Conservation (phyloP, 2,797 vertebrate genomes). For the Delichon dasypus region DNA sequence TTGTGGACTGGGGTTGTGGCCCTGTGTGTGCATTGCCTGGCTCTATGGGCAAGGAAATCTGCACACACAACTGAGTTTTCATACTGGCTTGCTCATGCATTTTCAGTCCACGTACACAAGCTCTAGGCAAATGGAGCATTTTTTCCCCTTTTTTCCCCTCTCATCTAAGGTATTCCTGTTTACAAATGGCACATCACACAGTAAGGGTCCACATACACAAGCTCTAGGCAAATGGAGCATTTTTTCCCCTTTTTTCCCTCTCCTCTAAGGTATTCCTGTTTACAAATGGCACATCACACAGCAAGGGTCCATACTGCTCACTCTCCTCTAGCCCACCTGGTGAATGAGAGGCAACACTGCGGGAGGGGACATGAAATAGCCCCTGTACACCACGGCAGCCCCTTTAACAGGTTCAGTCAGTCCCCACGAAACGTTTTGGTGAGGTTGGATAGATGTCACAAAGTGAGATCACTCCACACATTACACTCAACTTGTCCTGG, state of each 20-base stretch:
- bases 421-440: neutral
- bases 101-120: neutral
- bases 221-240: fast-evolving
- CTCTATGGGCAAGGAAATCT: neutral
- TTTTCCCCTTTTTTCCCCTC: fast-evolving
- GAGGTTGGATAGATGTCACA: neutral
- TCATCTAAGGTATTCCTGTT: neutral
- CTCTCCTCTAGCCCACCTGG: neutral
- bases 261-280: neutral
- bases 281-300: neutral
- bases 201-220: neutral
- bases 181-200: neutral
- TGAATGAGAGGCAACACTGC: neutral
- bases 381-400: neutral
- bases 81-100: neutral
- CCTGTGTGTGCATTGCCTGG: fast-evolving
- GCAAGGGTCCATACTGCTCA: neutral
- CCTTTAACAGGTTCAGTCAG: neutral
- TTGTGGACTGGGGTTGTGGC: fast-evolving
- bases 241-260: fast-evolving
- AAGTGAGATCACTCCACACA: neutral
- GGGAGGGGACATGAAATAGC: neutral
- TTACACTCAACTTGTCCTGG: neutral
- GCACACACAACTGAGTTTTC: neutral
- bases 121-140: neutral